Conservation (phyloP, 2,113 vertebrate species). For the Pleuronectes platessa region DNA sequence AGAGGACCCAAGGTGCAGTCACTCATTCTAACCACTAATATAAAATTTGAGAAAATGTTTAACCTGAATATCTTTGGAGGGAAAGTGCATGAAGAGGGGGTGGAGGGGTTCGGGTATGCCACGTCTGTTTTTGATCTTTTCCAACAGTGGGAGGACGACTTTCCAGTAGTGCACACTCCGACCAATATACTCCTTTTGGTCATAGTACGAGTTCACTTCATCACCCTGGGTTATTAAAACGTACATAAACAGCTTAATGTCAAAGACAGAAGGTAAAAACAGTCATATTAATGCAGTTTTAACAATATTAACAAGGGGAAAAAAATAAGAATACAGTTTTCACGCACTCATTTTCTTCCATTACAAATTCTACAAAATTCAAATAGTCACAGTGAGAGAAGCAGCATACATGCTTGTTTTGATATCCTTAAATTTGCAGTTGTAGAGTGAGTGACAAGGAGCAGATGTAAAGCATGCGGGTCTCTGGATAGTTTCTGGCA, state of each 20-base stretch:
- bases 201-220: slow-evolving; percentile 92
- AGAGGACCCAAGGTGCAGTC: no score
- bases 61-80: slow-evolving; percentile 93
- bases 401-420: slow-evolving; percentile 10
- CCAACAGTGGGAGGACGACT: slow-evolving; percentile 88
- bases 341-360: not conserved
- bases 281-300: not conserved
- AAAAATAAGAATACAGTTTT: not conserved
- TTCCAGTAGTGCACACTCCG: slow-evolving; percentile 97
- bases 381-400: not conserved
- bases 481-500: slow-evolving; percentile 5
- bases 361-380: not conserved
- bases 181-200: slow-evolving; percentile 93
- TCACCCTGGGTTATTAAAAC: slow-evolving; percentile 80
- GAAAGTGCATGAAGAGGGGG: slow-evolving; percentile 94
- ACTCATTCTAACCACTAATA: not conserved
- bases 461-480: slow-evolving; percentile 38
- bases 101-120: slow-evolving; percentile 93
- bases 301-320: not conserved
- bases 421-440: slow-evolving; percentile 32
- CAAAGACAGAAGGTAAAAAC: not conserved
- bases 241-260: not conserved
- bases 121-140: slow-evolving; percentile 87
- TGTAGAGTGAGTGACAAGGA: slow-evolving; percentile 33
- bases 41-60: not conserved